phyloP scores from a whole-genome alignment of 2,888 invertebrate genomes.

The Sphinx pinastri region DNA sequence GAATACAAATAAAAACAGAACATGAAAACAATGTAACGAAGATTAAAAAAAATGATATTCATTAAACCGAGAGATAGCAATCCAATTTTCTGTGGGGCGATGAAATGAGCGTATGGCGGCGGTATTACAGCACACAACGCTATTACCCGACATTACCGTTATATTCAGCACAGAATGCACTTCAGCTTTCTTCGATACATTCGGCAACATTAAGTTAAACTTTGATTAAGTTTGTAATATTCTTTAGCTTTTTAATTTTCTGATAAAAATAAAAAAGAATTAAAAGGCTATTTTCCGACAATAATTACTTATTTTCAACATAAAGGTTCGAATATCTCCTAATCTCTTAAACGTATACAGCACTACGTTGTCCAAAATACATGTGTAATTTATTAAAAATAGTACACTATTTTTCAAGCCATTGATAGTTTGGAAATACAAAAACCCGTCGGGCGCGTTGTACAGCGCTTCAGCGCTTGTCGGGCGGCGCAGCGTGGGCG shows the following conservation, averaged over 20 bases:
- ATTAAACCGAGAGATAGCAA: constrained; percentile 41
- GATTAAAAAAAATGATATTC: constrained; percentile 34
- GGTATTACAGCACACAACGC: constrained; percentile 27
- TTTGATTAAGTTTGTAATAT: too few species aligned
- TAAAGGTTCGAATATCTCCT: too few species aligned
- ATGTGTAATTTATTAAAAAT: too few species aligned
- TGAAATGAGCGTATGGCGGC: constrained; percentile 37
- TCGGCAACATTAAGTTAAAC: too few species aligned
- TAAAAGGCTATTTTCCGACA: too few species aligned
- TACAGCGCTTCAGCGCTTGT: constrained; percentile 31
- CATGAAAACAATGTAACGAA: constrained; percentile 32
- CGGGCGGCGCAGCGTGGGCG: constrained; percentile 39
- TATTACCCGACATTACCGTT: constrained; percentile 30
- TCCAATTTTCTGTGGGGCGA: constrained; percentile 43
- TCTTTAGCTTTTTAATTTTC: too few species aligned
- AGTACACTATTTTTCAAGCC: too few species aligned
- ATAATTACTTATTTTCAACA: too few species aligned
- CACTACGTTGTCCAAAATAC: too few species aligned
- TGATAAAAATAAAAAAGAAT: too few species aligned
- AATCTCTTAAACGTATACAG: too few species aligned
- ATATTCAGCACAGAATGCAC: constrained; percentile 24
- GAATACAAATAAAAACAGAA: constrained; percentile 27
- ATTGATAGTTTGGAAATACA: background rate
- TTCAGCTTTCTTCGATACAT: constrained; percentile 16
- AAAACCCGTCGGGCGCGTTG: background rate